Evolutionary conservation across 2,888 invertebrate genomes (phyloP), one percentile per base, ranked within the genome.

Genomic region (Meteorus cinctellus): DNA sequence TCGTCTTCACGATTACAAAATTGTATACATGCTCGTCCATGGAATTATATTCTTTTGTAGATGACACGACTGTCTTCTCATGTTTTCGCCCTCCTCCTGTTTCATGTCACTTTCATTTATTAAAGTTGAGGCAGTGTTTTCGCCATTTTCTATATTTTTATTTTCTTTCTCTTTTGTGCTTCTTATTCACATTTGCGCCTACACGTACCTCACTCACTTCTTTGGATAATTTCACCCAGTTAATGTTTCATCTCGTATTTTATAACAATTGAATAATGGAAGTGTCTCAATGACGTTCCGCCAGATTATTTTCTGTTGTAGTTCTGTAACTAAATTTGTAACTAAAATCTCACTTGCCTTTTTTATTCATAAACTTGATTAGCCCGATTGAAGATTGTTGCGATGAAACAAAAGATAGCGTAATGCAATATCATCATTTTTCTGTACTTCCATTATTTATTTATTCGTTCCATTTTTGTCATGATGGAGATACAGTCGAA

Each of bases 51-150:
- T 34, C n/a, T 59, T 41, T 24, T 62, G 60, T 62, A 62, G n/a
- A 36, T 41, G 71, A 41, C 34, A 34, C 62, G 41, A 62, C 45
- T 29, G 62, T 41, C 71, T 24, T 55, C 19, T 24, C 59, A 48
- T 34, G 27, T 59, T 65, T 34, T 31, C 70, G 55, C 62, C n/a
- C 31, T 34, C 51, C 45, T 14, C 14, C 1, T 2, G 41, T 59
- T 51, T 62, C 67, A 68, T 31, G 63, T 36, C 19, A n/a, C 16
- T 12, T 66, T 8, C 10, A 48, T 16, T 41, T 12, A 41, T 41
- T 41, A 12, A 41, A 8, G 12, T 24, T 8, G 6, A 10, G 41
- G 12, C 41, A 41, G 41, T 12, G 12, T 41, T 8, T 0, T 12
- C 4, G 29, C 27, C 12, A 27, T 48, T 48, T 48, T n/a, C 48